A percentile compares a stretch with the other conserved stretches of the same genome.
phyloP scores from a whole-genome alignment of 35 echinoderm and acorn worm species.

The Ptychodera flava region DNA sequence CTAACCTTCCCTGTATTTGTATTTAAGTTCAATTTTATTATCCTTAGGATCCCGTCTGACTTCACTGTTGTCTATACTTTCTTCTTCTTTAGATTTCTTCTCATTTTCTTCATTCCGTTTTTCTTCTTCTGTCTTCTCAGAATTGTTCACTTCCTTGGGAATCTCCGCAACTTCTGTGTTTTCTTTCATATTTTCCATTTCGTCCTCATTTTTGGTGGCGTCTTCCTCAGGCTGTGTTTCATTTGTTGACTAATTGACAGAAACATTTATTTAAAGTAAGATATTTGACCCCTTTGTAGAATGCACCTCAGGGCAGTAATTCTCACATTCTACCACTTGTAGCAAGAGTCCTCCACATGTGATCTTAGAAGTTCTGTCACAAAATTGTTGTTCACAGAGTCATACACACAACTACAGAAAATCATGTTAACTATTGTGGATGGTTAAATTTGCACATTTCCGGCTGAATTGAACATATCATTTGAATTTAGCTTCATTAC shows the following conservation, averaged over 20 bases:
- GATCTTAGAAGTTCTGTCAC: neutral
- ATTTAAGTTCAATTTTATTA: constrained; percentile 98
- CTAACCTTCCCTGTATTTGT: constrained; percentile 99
- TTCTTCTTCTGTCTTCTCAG: constrained; percentile 9
- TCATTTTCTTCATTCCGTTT: constrained; percentile 14
- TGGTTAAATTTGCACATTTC: neutral
- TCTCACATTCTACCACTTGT: neutral
- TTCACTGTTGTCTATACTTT: constrained; percentile 89
- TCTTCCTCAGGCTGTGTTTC: neutral
- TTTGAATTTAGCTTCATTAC: neutral
- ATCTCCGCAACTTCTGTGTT: neutral
- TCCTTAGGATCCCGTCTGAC: constrained; percentile 61
- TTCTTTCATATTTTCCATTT: neutral
- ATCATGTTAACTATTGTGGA: neutral
- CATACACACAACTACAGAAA: neutral
- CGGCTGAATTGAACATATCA: neutral
- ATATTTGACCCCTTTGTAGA: neutral
- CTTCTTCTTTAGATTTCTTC: constrained; percentile 58
- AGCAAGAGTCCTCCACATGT: neutral
- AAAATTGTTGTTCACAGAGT: neutral
- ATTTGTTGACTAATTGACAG: no score
- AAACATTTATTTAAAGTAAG: no score
- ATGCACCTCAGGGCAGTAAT: neutral
- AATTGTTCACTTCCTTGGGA: constrained; percentile 5
- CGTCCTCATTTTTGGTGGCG: neutral